Conservation (phyloP, 2,113 vertebrate genomes). For the Rutilus rutilus region DNA sequence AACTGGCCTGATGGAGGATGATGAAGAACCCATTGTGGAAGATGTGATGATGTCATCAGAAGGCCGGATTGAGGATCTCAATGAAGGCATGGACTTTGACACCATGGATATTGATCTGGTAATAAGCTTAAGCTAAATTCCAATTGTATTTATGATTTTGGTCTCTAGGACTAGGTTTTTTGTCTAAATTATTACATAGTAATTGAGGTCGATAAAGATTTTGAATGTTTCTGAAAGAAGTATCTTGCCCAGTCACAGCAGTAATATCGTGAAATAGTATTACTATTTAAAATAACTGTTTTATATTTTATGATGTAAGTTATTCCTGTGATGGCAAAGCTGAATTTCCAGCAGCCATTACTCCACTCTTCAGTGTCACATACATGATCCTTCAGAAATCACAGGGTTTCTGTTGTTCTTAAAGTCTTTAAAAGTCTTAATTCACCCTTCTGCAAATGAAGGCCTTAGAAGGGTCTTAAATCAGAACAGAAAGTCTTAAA, state of each 20-base stretch:
- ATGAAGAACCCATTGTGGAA: conserved; percentile 98
- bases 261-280: not conserved
- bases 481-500: no score
- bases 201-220: no score
- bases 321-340: not conserved
- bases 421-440: no score
- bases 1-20: conserved; percentile 98
- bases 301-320: not conserved
- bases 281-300: not conserved
- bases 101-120: conserved; percentile 99
- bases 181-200: not conserved
- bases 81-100: conserved; percentile 99
- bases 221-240: not conserved
- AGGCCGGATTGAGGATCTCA: conserved; percentile 97
- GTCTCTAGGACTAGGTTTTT: not conserved
- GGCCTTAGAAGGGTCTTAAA: no score
- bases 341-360: not conserved
- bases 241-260: not conserved
- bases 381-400: not conserved
- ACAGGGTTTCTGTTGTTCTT: no score
- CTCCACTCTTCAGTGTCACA: not conserved
- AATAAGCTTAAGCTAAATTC: conserved; percentile 37
- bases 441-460: no score
- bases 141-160: not conserved
- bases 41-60: conserved; percentile 99